Conservation (phyloP, 2,113 vertebrate genomes). For the Megaceryle torquata region DNA sequence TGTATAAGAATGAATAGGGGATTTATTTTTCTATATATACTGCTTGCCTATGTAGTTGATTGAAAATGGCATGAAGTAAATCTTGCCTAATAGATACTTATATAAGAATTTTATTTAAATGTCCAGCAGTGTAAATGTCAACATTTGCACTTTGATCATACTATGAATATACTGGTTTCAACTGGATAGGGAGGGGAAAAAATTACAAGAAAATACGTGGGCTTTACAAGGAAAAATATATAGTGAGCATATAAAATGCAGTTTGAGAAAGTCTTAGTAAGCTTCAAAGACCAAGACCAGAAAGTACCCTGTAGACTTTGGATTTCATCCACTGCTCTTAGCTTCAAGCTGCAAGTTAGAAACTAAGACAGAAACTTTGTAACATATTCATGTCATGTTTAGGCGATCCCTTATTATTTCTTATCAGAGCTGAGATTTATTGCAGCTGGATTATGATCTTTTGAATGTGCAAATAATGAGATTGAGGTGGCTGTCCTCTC, state of each 20-base stretch:
- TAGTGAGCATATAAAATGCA: constrained; percentile 1
- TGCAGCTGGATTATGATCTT: constrained; percentile 1
- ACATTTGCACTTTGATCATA: constrained; percentile 66
- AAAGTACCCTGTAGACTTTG: constrained; percentile 50
- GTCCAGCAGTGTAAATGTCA: constrained; percentile 56
- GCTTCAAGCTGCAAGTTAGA: constrained; percentile 4
- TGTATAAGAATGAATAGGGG: constrained; percentile 68
- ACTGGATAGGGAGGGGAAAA: constrained; percentile 22
- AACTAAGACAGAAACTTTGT: not conserved
- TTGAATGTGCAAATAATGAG: not conserved
- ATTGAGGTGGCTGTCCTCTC: not conserved
- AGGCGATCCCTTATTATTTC: constrained; percentile 16
- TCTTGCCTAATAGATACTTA: constrained; percentile 76
- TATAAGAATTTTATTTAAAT: constrained; percentile 69
- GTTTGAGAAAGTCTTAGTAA: constrained; percentile 43
- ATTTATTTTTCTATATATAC: constrained; percentile 71
- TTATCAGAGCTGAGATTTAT: not conserved
- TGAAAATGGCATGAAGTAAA: constrained; percentile 74
- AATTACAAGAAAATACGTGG: not conserved
- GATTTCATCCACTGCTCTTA: constrained; percentile 1
- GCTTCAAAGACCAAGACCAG: constrained; percentile 23
- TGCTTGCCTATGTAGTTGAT: constrained; percentile 66
- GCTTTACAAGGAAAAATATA: constrained; percentile 36
- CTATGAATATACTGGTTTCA: constrained; percentile 47
- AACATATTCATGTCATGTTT: not conserved